Conservation (phyloP, 2,797 vertebrate genomes). For the Channallabes apus region DNA sequence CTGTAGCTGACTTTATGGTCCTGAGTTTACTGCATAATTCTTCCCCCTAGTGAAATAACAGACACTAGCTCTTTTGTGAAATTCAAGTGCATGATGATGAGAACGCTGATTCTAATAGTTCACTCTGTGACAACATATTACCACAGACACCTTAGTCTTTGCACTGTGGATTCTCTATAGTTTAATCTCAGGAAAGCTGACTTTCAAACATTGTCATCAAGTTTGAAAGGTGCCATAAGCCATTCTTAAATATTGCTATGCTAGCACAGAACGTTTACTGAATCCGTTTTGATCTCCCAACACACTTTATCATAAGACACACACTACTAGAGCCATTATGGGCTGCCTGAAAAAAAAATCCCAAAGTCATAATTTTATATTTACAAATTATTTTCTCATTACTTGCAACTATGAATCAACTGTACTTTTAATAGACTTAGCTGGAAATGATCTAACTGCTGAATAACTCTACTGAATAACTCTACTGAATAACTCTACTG, state of each 20-base stretch:
- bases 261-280: not conserved
- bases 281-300: not conserved
- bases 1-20: not conserved
- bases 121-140: not conserved
- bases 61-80: not conserved
- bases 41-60: not conserved
- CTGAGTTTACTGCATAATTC: not conserved
- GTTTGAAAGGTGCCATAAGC: not conserved
- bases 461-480: not conserved
- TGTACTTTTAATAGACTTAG: not conserved
- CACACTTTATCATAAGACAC: not conserved
- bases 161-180: not conserved
- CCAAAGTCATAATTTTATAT: not conserved
- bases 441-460: too few relatives aligned
- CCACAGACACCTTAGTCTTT: not conserved
- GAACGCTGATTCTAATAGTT: not conserved
- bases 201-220: not conserved
- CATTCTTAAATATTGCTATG: not conserved
- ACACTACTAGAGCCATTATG: conserved; percentile 6
- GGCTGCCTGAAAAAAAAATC: not conserved
- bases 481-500: not conserved
- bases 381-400: not conserved
- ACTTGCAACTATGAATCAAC: not conserved
- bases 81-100: not conserved
- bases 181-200: not conserved